phyloP scores from a whole-genome alignment of 92 coral and sea anemone species.

The Chrysogorgia sp. region DNA sequence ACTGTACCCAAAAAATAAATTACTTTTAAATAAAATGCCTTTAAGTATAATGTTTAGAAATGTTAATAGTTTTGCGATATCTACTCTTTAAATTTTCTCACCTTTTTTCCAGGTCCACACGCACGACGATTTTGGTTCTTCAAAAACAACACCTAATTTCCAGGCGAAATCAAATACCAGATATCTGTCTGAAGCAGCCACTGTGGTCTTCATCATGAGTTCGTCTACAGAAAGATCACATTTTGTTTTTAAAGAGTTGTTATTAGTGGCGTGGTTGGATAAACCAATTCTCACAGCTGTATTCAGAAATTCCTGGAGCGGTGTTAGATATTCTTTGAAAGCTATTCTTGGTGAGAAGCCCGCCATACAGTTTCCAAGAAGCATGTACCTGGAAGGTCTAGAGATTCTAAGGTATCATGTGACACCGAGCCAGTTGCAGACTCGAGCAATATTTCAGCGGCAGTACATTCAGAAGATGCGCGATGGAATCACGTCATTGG shows the following conservation, averaged over 20 bases:
- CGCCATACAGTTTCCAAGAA: slow-evolving; percentile 77
- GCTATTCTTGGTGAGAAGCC: slow-evolving; percentile 81
- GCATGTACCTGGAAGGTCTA: slow-evolving; percentile 63
- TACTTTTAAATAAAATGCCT: too few relatives aligned
- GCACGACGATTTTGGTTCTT: slow-evolving; percentile 82
- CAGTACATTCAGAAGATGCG: slow-evolving; percentile 80
- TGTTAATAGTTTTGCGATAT: too few relatives aligned
- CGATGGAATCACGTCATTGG: slow-evolving; percentile 75
- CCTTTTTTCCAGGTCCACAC: slow-evolving; percentile 62
- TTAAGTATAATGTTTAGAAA: too few relatives aligned
- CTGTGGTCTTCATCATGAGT: slow-evolving; percentile 71
- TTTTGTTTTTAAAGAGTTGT: slow-evolving; percentile 81
- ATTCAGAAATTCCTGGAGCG: slow-evolving; percentile 73
- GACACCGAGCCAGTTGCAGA: slow-evolving; percentile 80
- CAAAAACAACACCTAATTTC: slow-evolving; percentile 67
- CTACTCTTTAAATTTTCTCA: background rate
- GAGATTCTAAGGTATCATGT: slow-evolving; percentile 82
- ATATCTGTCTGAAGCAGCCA: slow-evolving; percentile 64
- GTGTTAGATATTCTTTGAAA: slow-evolving; percentile 70
- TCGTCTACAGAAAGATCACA: slow-evolving; percentile 75
- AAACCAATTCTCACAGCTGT: slow-evolving; percentile 73
- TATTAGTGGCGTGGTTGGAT: slow-evolving; percentile 82
- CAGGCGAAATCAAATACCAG: slow-evolving; percentile 66
- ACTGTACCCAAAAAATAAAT: too few relatives aligned
- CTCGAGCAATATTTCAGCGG: slow-evolving; percentile 87